A percentile compares a stretch with the other conserved stretches of the same genome.
phyloP scores from a whole-genome alignment of 2,797 vertebrate species.

The Eurystomus glaucurus region DNA sequence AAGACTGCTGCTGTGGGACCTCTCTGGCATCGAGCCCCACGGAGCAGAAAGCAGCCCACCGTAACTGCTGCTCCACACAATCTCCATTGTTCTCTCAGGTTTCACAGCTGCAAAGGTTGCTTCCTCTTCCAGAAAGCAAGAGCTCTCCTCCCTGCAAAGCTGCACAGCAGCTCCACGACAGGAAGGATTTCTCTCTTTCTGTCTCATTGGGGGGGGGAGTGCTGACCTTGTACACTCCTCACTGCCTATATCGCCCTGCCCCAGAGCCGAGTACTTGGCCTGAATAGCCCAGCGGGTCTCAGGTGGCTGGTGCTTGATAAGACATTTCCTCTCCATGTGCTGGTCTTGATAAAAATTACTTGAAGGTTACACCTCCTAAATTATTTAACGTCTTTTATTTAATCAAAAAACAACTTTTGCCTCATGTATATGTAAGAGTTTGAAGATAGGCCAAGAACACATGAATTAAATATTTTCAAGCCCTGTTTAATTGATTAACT shows the following conservation, averaged over 20 bases:
- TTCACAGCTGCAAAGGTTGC: conserved; percentile 70
- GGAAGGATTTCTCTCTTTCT: neutral
- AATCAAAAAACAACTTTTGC: neutral
- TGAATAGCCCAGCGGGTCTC: neutral
- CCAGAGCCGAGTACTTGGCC: neutral
- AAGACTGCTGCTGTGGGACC: conserved; percentile 37
- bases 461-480: neutral
- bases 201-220: neutral
- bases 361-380: neutral
- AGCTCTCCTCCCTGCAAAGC: neutral
- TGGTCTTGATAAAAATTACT: neutral
- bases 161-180: neutral
- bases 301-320: neutral
- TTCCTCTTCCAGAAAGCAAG: conserved; percentile 27
- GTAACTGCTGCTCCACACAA: neutral
- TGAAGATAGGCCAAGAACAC: neutral
- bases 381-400: neutral
- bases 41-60: conserved; percentile 13
- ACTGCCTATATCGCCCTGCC: fast-evolving
- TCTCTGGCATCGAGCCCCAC: neutral
- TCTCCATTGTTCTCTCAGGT: conserved; percentile 66
- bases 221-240: neutral
- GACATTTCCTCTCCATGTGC: neutral
- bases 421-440: neutral
- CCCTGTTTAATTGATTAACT: neutral